These are phyloP conservation scores for Zophobas atratus DNA, from an alignment of 1,140 invertebrate species.

Conservation along the genomic window DNA sequence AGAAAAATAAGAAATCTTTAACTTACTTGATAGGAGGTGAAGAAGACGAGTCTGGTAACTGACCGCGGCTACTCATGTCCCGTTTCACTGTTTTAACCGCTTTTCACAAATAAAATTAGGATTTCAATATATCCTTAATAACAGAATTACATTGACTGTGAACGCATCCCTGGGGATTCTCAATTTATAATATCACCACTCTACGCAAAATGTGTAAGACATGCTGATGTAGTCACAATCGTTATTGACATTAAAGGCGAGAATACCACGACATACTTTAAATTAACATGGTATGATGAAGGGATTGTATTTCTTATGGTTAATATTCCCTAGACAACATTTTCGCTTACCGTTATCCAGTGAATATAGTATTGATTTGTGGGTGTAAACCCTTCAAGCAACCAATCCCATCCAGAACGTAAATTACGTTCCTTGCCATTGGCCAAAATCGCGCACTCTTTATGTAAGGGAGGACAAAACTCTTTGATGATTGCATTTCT, in stretches of 20 bases:
- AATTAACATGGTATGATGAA: background rate
- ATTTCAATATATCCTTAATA: background rate
- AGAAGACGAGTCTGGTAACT: constrained; percentile 72
- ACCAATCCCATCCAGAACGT: too few relatives aligned
- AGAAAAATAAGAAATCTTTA: background rate
- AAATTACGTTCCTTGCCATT: too few relatives aligned
- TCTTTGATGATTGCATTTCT: too few relatives aligned
- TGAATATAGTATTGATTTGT: constrained; percentile 46
- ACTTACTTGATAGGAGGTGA: constrained; percentile 70
- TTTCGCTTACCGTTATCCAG: background rate
- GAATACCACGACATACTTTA: background rate
- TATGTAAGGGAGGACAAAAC: too few relatives aligned
- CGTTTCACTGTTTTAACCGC: constrained; percentile 1
- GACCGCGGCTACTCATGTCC: constrained; percentile 61
- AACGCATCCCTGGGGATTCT: constrained; percentile 46
- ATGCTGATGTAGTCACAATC: background rate
- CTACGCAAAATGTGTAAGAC: background rate
- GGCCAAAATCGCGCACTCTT: too few relatives aligned
- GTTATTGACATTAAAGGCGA: background rate
- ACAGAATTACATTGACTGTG: constrained; percentile 9
- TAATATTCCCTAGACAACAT: background rate
- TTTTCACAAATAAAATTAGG: background rate
- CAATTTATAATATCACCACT: constrained; percentile 43
- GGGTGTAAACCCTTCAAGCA: background rate
- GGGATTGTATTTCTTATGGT: constrained; percentile 1